Evolutionary conservation across 2,888 invertebrate species (phyloP), one percentile per base, ranked within the genome.

Genomic region (Blastobasis lacticolella): DNA sequence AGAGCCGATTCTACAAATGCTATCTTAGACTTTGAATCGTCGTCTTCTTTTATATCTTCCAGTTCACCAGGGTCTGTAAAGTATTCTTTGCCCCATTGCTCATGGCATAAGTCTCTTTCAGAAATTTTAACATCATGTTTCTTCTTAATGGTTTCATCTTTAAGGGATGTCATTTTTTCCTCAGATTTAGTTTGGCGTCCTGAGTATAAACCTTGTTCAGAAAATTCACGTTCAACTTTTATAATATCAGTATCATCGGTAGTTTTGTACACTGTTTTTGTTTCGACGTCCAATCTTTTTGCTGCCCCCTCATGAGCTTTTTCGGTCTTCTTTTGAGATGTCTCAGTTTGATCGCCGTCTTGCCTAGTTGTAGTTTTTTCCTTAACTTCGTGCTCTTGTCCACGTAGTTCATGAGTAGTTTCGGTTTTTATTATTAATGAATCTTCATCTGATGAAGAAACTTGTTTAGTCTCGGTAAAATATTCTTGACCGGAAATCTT

Each of bases 61-160:
- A 89, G 61, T 58, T 89, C 88, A 48, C 73, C 83, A 43, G 86
- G 81, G 65, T 89, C 84, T 8, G 86, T 87, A 54, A 89, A 89
- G 66, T 89, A 89, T 73, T 89, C 89, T 63, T 88, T 88, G 5
- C 89, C 89, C 89, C 89, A 89, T 56, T 88, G 88, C 57, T 89
- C 89, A 64, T 88, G 88, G 5, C 81, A 88, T 56, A 89, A 61
- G 61, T 89, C 89, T 61, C 89, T 72, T 70, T 89, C 89, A 4
- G 89, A 89, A 58, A 88, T 88, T 71, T 88, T 89, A 0, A 89
- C 71, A 67, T 89, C 89, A 52, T 88, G 79, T 58, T 83, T 83
- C 59, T 85, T 89, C 57, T 85, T 87, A 1, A 81, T 65, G 5
- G 80, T 85, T 57, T 87, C 89, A 57, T 89, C 89, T 71, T 82